phyloP scores from a whole-genome alignment of 2,888 invertebrate genomes.

The Nebria salina region DNA sequence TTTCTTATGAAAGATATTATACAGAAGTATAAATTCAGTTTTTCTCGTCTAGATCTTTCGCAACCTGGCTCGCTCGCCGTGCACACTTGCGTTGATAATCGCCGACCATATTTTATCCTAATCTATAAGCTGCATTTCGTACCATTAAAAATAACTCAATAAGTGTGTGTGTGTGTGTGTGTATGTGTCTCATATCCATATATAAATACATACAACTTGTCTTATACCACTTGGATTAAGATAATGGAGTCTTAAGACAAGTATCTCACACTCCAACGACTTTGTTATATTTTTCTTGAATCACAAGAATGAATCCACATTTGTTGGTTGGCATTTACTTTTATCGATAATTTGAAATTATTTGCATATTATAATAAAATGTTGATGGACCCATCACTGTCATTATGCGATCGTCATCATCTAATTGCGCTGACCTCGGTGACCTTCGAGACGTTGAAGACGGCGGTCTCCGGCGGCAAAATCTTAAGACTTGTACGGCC shows the following conservation, averaged over 20 bases:
- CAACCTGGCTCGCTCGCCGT: slow-evolving; percentile 7
- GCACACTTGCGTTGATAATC: not conserved
- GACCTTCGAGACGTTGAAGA: slow-evolving; percentile 18
- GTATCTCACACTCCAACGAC: not conserved
- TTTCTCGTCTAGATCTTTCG: slow-evolving; percentile 7
- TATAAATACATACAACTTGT: not conserved
- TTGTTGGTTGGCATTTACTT: too few relatives aligned
- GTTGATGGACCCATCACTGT: slow-evolving; percentile 40
- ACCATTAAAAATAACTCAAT: slow-evolving; percentile 7
- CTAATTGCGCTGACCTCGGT: slow-evolving; percentile 43
- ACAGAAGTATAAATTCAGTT: slow-evolving; percentile 14
- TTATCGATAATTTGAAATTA: not conserved
- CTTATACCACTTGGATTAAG: not conserved
- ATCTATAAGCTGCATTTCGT: slow-evolving; percentile 14
- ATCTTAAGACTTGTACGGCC: slow-evolving; percentile 9
- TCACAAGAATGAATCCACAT: too few relatives aligned
- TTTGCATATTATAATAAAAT: not conserved
- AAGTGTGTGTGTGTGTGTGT: not conserved
- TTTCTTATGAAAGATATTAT: slow-evolving; percentile 8
- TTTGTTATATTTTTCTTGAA: not conserved
- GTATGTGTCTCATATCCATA: not conserved
- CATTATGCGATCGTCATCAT: slow-evolving; percentile 33
- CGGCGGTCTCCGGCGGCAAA: slow-evolving; percentile 11
- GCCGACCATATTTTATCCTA: slow-evolving; percentile 12
- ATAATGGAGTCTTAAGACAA: not conserved